Evolutionary conservation across 2,888 invertebrate genomes (phyloP), one percentile per base, ranked within the genome.

Genomic region (Machimus atricapillus): DNA sequence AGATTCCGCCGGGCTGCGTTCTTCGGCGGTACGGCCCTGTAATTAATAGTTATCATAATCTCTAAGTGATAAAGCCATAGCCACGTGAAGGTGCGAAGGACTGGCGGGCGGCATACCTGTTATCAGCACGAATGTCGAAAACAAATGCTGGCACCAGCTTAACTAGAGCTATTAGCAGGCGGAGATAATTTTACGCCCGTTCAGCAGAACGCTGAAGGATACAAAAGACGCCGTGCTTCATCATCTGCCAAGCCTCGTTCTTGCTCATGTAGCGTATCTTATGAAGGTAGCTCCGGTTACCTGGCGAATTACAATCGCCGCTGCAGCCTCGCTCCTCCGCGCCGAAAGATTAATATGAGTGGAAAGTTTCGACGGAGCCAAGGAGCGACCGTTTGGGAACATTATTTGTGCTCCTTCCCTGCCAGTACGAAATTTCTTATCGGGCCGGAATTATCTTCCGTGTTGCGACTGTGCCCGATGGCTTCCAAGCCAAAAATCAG

Each of bases 41-140:
- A 86, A 86, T 86, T 86, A 86, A 86, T 86, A 79, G 86, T 78
- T 78, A 79, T 66, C 86, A 86, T 86, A 86, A 86, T 86, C 78
- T 86, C 23, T 16, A 78, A 56, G 56, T 58, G 86, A 86, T 78
- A 78, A 40, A 86, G 37, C 43, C 27, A 43, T 73, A 43, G 43
- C 16, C 74, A 74, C 31, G n/a, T 74, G 40, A 40, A 74, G 74
- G 31, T 85, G 85, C n/a, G 43, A 23, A 43, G 74, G 31, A 52
- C 31, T 43, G 31, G 79, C 43, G 46, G 79, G 43, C 46, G 52
- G 66, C 66, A 37, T 83, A 23, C 82, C 66, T 58, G 56, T 82
- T 85, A 85, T 85, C 85, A 85, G 74, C 46, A 23, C 9, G 40
- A 27, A 23, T 83, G 66, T 66, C 82, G 58, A 79, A 79, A 79